These are phyloP conservation scores for silkworm (Bombyx mori) DNA, from an alignment of 1,140 invertebrate genomes.

Conservation along the genomic window DNA sequence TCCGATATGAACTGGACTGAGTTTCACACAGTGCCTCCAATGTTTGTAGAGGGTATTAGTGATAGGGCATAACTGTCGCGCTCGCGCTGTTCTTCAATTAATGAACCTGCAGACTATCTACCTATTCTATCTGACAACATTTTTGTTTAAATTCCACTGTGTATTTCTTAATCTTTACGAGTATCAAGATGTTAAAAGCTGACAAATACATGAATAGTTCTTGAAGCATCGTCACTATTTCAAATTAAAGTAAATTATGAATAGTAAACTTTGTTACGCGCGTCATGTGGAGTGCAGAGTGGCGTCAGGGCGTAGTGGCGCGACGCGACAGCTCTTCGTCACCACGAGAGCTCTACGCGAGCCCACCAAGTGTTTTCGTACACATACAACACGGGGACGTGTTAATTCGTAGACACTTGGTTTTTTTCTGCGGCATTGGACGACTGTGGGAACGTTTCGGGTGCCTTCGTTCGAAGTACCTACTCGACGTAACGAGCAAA, in stretches of 20 bases:
- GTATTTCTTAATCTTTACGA: slow-evolving; percentile 1
- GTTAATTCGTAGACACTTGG: slow-evolving; percentile 68
- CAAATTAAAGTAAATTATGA: slow-evolving; percentile 66
- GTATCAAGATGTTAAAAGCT: slow-evolving; percentile 26
- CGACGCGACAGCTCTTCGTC: slow-evolving; percentile 56
- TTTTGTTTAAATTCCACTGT: slow-evolving; percentile 3
- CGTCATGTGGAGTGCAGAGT: slow-evolving; percentile 20
- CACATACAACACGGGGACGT: slow-evolving; percentile 61
- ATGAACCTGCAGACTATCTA: slow-evolving; percentile 11
- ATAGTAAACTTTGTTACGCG: slow-evolving; percentile 57
- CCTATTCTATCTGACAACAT: slow-evolving; percentile 2
- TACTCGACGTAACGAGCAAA: slow-evolving; percentile 61
- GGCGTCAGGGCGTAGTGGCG: slow-evolving; percentile 25
- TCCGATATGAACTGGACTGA: slow-evolving; percentile 44
- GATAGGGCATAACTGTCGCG: slow-evolving; percentile 34
- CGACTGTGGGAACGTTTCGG: slow-evolving; percentile 67
- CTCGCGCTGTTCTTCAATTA: slow-evolving; percentile 5
- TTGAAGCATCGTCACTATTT: slow-evolving; percentile 35
- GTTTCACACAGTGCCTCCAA: slow-evolving; percentile 41
- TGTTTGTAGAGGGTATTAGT: slow-evolving; percentile 45
- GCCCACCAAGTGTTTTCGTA: slow-evolving; percentile 63
- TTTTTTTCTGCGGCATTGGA: slow-evolving; percentile 65
- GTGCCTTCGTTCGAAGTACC: slow-evolving; percentile 60
- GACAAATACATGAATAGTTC: slow-evolving; percentile 30
- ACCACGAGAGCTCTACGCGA: slow-evolving; percentile 52